phyloP scores from a whole-genome alignment of 2,797 vertebrate genomes.

The Pseudocheirus occidentalis region DNA sequence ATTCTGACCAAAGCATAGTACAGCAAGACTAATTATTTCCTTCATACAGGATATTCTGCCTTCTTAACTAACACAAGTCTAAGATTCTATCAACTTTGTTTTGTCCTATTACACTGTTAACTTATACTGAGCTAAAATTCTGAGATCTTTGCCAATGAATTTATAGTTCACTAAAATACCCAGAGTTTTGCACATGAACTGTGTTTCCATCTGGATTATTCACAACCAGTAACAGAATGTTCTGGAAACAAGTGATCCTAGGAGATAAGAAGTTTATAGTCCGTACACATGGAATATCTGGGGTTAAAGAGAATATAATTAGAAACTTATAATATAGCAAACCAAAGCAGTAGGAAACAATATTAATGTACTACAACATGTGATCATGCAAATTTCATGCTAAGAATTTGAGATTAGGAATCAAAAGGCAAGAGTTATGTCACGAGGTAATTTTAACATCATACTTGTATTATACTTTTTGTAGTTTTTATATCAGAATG shows the following conservation, averaged over 20 bases:
- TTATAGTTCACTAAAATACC: neutral
- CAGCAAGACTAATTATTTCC: neutral
- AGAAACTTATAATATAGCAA: neutral
- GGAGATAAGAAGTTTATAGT: neutral
- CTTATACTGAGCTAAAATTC: neutral
- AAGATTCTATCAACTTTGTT: neutral
- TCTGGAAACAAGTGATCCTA: neutral
- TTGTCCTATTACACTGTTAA: neutral
- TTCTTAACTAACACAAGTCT: neutral
- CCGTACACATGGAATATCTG: neutral
- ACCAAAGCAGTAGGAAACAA: neutral
- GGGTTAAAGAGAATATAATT: neutral
- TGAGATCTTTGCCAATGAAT: neutral
- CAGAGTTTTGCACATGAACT: neutral
- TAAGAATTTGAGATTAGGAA: neutral
- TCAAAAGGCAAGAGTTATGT: conserved; percentile 3
- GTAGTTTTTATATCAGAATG: neutral
- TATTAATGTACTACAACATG: neutral
- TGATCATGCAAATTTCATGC: neutral
- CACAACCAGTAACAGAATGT: neutral
- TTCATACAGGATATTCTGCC: neutral
- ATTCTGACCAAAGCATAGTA: neutral
- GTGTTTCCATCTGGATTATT: neutral
- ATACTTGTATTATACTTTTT: neutral
- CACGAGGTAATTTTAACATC: neutral